Percentiles rank a stretch among this genome's conserved stretches.
Conservation (phyloP, 2,797 vertebrate genomes). For the Cyclura pinguis region DNA sequence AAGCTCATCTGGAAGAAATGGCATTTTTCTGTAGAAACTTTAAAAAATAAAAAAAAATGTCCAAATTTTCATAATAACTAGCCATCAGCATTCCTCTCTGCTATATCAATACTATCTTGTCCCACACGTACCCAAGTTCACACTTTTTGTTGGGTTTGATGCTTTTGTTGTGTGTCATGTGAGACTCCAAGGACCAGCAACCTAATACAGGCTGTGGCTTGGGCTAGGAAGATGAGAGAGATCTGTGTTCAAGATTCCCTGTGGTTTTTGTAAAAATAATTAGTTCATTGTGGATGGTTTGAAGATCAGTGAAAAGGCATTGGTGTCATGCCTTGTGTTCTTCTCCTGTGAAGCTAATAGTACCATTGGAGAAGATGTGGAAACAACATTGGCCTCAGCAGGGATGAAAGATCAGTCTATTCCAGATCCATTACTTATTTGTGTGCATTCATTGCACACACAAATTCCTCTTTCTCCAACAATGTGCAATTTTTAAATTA, state of each 20-base stretch:
- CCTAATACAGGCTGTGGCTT: neutral
- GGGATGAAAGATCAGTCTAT: neutral
- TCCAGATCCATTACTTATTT: neutral
- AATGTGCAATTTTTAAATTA: neutral
- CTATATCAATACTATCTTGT: neutral
- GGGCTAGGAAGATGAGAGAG: neutral
- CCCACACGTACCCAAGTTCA: too few species aligned
- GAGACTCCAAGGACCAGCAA: neutral
- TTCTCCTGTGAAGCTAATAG: neutral
- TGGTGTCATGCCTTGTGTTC: neutral
- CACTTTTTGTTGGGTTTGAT: neutral
- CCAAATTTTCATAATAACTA: neutral
- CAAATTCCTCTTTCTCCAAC: neutral
- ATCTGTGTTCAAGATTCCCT: too few species aligned
- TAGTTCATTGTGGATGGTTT: neutral
- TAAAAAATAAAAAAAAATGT: slow-evolving; percentile 37
- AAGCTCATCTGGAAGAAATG: neutral
- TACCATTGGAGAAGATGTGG: neutral
- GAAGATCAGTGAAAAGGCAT: neutral
- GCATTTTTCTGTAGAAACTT: neutral
- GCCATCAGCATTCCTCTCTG: neutral
- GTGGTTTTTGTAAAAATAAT: neutral
- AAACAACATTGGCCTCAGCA: neutral
- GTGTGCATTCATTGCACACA: neutral
- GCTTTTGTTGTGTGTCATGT: neutral